phyloP scores from a whole-genome alignment of 1,140 invertebrate genomes.

The Calycopis cecrops region DNA sequence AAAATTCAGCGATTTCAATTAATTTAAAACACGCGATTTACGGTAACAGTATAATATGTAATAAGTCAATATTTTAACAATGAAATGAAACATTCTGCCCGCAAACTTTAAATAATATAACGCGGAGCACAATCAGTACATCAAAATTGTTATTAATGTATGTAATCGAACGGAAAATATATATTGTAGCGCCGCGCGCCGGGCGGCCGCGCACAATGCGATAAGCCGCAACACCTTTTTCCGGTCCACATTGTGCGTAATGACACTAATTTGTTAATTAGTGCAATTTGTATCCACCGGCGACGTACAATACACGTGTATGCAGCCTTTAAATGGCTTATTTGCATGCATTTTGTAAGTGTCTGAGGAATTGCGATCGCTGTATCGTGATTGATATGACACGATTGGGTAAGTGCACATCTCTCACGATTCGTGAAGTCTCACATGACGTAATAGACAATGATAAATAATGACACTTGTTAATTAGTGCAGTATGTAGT shows the following conservation, averaged over 20 bases:
- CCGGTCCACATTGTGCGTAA: constrained; percentile 8
- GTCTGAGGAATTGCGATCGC: no score
- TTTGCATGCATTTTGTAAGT: no score
- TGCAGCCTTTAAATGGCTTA: no score
- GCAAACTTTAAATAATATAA: constrained; percentile 9
- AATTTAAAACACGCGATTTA: no score
- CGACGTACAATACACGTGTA: background rate
- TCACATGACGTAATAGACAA: no score
- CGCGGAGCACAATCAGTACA: constrained; percentile 2
- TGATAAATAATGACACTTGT: no score
- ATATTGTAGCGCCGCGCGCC: background rate
- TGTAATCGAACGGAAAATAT: constrained; percentile 8
- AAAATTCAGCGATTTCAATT: no score
- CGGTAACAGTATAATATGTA: background rate
- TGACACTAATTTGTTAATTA: constrained; percentile 11
- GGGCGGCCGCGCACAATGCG: background rate
- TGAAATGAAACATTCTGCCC: constrained; percentile 7
- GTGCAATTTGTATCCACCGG: constrained; percentile 3
- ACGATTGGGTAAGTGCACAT: no score
- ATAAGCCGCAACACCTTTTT: constrained; percentile 9
- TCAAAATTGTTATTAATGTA: constrained; percentile 11
- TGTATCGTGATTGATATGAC: no score
- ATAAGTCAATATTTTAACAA: constrained; percentile 11
- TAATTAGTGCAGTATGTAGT: no score
- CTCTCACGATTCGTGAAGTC: no score